Base-by-base conservation (phyloP, 2,113 vertebrate genomes). In the Vulpes ferrilata region DNA sequence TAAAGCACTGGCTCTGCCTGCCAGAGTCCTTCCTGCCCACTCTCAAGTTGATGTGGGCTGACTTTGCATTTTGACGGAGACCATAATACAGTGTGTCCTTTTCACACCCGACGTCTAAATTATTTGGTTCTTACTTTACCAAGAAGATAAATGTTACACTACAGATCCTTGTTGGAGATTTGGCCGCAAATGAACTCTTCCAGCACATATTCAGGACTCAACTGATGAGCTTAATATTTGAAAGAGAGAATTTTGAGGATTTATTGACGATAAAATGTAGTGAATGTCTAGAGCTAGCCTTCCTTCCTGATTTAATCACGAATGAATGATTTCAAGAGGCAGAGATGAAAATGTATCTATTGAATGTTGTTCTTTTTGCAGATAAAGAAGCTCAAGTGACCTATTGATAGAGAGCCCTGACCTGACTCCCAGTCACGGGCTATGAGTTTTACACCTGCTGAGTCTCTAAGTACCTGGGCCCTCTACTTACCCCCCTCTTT, bases 221-320 rank as follows among this genome's bases (percentile, higher is more conserved):
- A 38, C 4, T 5, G 32, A 79, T 64, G 79, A 93, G 78, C 35
- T 87, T 74, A 60, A 27, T 62, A 81, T 80, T 35, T 91, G 64
- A 73, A 92, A 83, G 35, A 69, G 20, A 95, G 17, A 79, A 38
- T 15, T 84, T 69, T 35, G 38, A 62, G 25, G n/a, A 35, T 90
- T 20, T 53, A 48, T 76, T 95, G 3, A 4, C 20, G 62, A 13
- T 76, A 69, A 64, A 78, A 93, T 83, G 51, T 51, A 88, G 55
- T 38, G 32, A 93, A 69, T 38, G 1, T 38, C 23, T 19, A 59
- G 25, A 53, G 88, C 53, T 64, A 53, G 1, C 32, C 11, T 51
- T 88, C 81, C 53, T 90, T 83, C 53, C 20, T 35, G 43, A 90
- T 48, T 73, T 88, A 90, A 82, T 55, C 69, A 93, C 82, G 93